Base-by-base conservation (phyloP, 2,888 invertebrate species). In the Celastrina argiolus region DNA sequence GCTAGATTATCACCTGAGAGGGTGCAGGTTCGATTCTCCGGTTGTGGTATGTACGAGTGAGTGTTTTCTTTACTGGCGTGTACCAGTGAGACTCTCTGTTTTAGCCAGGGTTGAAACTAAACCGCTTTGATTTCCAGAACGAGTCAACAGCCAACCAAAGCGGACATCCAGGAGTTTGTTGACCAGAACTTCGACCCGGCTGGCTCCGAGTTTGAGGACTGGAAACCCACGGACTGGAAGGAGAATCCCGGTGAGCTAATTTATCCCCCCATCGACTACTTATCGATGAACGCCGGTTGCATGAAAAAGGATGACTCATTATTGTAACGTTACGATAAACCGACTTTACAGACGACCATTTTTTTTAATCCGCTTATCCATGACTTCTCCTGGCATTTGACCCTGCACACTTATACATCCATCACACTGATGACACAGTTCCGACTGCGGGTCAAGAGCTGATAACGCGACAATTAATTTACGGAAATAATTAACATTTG, bases 221-320 rank as follows among this genome's bases (percentile, higher is more conserved):
- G 95, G 94, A 84, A 85, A 22, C 96, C 96, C 0, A 78, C 89
- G 0, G 97, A 97, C 79, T 97, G 96, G 96, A 93, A 92, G 59
- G 90, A 92, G 45, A 92, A 94, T 74, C 98, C 98, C 14, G 80
- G 92, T 91, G 69, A 36, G 22, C n/a, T n/a, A n/a, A n/a, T n/a
- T n/a, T n/a, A n/a, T n/a, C n/a, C n/a, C n/a, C n/a, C n/a, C n/a
- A n/a, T n/a, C n/a, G n/a, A n/a, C n/a, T n/a, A n/a, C n/a, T n/a
- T n/a, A n/a, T n/a, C n/a, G n/a, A n/a, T n/a, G n/a, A n/a, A n/a
- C n/a, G n/a, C n/a, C n/a, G n/a, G n/a, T n/a, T n/a, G n/a, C n/a
- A n/a, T n/a, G n/a, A n/a, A n/a, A n/a, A n/a, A n/a, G n/a, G n/a
- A n/a, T n/a, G n/a, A n/a, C n/a, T n/a, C n/a, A n/a, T n/a, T n/a